Evolutionary conservation across 1,140 invertebrate genomes (phyloP).

Genomic region (Euura saliciscinereae): DNA sequence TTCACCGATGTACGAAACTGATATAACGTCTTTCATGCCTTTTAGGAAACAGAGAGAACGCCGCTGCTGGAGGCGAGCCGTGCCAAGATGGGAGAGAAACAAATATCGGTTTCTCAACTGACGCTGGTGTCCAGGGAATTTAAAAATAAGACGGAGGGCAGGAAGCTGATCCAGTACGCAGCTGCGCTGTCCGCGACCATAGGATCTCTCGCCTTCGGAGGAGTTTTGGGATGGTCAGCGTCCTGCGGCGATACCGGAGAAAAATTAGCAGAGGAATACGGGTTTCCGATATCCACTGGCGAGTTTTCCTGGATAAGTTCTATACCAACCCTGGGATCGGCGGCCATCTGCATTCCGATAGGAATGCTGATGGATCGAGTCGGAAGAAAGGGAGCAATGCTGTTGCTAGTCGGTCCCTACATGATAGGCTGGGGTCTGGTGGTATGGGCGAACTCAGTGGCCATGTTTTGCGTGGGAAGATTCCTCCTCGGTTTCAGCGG

Average conservation of each 20-base stretch:
- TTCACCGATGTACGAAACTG: too few species aligned
- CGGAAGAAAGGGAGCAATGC: slow-evolving; percentile 77
- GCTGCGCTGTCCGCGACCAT: slow-evolving; percentile 68
- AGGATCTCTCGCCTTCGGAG: slow-evolving; percentile 47
- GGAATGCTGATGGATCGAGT: slow-evolving; percentile 76
- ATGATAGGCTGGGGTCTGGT: slow-evolving; percentile 77
- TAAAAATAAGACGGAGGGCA: slow-evolving; percentile 39
- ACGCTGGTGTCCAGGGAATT: slow-evolving; percentile 56
- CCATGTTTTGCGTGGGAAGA: slow-evolving; percentile 74
- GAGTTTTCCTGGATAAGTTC: slow-evolving; percentile 78
- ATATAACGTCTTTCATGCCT: not conserved
- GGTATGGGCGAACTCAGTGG: slow-evolving; percentile 69
- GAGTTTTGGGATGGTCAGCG: slow-evolving; percentile 75
- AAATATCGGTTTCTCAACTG: slow-evolving; percentile 63
- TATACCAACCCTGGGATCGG: slow-evolving; percentile 73
- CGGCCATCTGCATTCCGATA: slow-evolving; percentile 72
- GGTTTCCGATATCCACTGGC: slow-evolving; percentile 56
- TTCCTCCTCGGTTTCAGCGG: slow-evolving; percentile 76
- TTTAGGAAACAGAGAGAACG: slow-evolving; percentile 39
- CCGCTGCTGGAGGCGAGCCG: slow-evolving; percentile 27
- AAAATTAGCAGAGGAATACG: slow-evolving; percentile 57
- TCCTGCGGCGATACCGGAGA: slow-evolving; percentile 67
- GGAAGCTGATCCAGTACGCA: slow-evolving; percentile 70
- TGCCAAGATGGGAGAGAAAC: slow-evolving; percentile 32
- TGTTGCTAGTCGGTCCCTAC: slow-evolving; percentile 74